Conservation (phyloP, 2,888 invertebrate genomes). For the Aphidoletes aphidimyza region DNA sequence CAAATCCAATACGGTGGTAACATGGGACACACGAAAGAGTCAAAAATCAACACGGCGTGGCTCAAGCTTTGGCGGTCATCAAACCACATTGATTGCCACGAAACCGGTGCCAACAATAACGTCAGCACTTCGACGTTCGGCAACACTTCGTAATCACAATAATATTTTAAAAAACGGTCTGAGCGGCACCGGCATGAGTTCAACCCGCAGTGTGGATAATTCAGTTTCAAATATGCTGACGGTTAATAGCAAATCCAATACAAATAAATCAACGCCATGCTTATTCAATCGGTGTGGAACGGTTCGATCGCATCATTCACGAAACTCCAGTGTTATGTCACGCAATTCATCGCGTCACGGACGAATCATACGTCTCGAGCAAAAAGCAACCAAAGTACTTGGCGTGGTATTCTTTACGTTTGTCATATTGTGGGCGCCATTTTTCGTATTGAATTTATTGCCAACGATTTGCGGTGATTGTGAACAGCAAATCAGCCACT, state of each 20-base stretch:
- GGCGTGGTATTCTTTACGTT: slow-evolving; percentile 96
- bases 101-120: slow-evolving; percentile 63
- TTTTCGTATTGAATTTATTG: slow-evolving; percentile 89
- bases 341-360: slow-evolving; percentile 85
- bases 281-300: slow-evolving; percentile 70
- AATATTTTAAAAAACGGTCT: slow-evolving; percentile 62
- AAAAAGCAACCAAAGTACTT: slow-evolving; percentile 95
- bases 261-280: slow-evolving; percentile 68
- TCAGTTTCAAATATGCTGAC: slow-evolving; percentile 6
- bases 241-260: slow-evolving; percentile 35
- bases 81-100: slow-evolving; percentile 66
- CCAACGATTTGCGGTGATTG: slow-evolving; percentile 86
- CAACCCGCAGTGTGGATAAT: slow-evolving; percentile 32
- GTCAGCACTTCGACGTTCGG: slow-evolving; percentile 70
- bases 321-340: slow-evolving; percentile 84
- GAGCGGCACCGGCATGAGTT: neutral
- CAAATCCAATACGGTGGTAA: slow-evolving; percentile 69
- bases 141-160: slow-evolving; percentile 71
- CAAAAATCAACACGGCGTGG: slow-evolving; percentile 70
- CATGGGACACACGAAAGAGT: slow-evolving; percentile 77
- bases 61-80: slow-evolving; percentile 77
- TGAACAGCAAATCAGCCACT: slow-evolving; percentile 77
- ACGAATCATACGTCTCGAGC: slow-evolving; percentile 86
- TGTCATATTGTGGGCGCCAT: slow-evolving; percentile 95
- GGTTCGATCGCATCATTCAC: slow-evolving; percentile 77